Evolutionary conservation across 92 coral and sea anemone genomes (phyloP).

Genomic region (Phenganax marumi): DNA sequence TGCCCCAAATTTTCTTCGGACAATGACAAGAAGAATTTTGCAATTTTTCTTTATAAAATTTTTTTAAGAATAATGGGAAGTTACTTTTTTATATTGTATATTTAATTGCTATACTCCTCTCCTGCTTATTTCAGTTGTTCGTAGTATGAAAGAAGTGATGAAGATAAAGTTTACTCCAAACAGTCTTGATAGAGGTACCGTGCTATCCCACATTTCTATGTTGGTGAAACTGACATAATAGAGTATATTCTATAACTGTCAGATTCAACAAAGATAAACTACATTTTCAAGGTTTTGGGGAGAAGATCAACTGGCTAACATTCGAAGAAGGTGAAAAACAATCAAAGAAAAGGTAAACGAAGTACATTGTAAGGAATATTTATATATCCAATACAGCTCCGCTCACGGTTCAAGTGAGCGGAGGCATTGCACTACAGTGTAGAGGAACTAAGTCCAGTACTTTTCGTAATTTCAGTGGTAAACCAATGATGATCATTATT

Average conservation of each 20-base stretch:
- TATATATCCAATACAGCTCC: neutral
- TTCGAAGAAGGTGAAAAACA: conserved; percentile 14
- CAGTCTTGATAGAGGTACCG: neutral
- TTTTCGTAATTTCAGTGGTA: conserved; percentile 18
- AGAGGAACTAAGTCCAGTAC: neutral
- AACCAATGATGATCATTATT: conserved; percentile 28
- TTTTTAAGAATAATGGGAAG: neutral
- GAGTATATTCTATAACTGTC: no score
- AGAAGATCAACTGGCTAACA: conserved; percentile 8
- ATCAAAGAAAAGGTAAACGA: neutral
- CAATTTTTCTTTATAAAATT: no score
- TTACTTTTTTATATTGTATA: neutral
- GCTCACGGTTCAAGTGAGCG: neutral
- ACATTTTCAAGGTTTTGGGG: conserved; percentile 10
- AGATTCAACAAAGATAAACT: neutral
- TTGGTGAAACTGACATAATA: no score
- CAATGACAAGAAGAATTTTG: no score
- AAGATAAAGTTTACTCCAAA: neutral
- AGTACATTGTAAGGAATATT: neutral
- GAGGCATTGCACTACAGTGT: neutral
- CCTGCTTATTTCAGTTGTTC: conserved; percentile 20
- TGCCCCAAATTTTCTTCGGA: no score
- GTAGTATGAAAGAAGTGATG: conserved; percentile 17
- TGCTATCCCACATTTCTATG: neutral
- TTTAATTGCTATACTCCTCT: neutral